Conservation (phyloP, 37 sponge, comb jelly and placozoan species). For the Spongia lamella region DNA sequence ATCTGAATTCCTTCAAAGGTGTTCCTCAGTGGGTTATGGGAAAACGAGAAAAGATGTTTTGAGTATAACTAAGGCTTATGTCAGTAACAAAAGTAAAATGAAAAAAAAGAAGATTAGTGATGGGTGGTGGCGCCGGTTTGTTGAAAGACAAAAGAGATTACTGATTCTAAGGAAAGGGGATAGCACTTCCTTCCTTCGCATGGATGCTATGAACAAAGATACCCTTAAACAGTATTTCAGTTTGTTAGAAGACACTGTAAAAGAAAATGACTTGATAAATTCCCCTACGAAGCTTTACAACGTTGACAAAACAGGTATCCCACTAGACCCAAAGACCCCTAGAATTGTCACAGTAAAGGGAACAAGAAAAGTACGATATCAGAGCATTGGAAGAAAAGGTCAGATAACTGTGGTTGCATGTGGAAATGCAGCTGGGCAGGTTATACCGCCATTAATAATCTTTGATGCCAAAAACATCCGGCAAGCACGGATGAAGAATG, state of each 20-base stretch:
- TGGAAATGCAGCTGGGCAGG: conserved; percentile 50
- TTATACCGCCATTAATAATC: conserved; percentile 45
- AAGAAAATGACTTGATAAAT: conserved; percentile 13
- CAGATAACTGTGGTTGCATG: conserved; percentile 53
- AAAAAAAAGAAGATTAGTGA: conserved; percentile 5
- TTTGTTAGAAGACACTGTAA: conserved; percentile 19
- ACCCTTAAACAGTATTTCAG: conserved; percentile 20
- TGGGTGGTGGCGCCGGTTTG: conserved; percentile 41
- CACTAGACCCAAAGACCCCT: conserved; percentile 28
- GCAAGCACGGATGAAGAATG: conserved; percentile 29
- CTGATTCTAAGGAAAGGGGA: conserved; percentile 37
- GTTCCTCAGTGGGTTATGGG: conserved; percentile 40
- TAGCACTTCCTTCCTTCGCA: conserved; percentile 28
- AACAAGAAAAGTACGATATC: conserved; percentile 24
- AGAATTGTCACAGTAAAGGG: conserved; percentile 25
- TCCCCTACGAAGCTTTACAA: conserved; percentile 22
- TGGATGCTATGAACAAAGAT: conserved; percentile 46
- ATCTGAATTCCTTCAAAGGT: conserved; percentile 31
- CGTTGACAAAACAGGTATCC: conserved; percentile 51
- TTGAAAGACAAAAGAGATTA: conserved; percentile 18
- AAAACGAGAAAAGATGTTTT: conserved; percentile 44
- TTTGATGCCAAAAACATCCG: conserved; percentile 35
- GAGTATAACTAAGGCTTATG: conserved; percentile 19
- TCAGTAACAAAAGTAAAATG: conserved; percentile 19
- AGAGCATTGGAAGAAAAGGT: conserved; percentile 21